Base-by-base conservation (phyloP, 2,888 invertebrate genomes). In the Aleiodes leptofemur region DNA sequence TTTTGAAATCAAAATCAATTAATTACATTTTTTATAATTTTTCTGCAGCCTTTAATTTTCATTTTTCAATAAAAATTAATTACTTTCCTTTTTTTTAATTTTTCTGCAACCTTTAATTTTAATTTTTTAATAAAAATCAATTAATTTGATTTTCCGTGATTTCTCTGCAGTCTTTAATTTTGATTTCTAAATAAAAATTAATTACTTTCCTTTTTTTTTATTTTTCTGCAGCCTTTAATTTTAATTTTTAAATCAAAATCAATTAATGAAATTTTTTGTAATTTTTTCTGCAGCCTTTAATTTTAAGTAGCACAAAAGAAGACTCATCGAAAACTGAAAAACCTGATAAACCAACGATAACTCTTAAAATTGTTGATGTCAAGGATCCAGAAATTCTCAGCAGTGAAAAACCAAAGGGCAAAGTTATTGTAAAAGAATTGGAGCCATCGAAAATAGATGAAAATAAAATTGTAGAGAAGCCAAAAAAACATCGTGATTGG, bases 401-500 rank as follows among this genome's bases (percentile, higher is more conserved):
- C 11, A 69, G 7, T 23, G 53, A 77, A 69, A 13, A 59, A 71
- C 48, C 64, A 43, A 56, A 66, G 55, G 50, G 70, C 53, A 56
- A 72, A 69, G 74, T 73, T 11, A 11, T 16, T n/a, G 77, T 76
- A 70, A 68, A 69, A 43, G 74, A 70, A 69, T 43, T 61, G 0
- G 29, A 70, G 72, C 64, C 13, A 29, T 8, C 11, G 61, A 66
- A 71, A 75, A 57, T 73, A 57, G 74, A 69, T 8, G 34, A 71
- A 29, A 71, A 74, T 69, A 59, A 69, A 56, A 64, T 57, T 56
- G 57, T 29, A 74, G 78, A 9, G 80, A 82, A 2, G n/a, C 8
- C 55, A 55, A 76, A 61, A 56, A 48, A 83, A 87, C 68, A 91
- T 90, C 91, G 90, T 77, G 76, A 83, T 84, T 76, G 92, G 92